Base-by-base conservation (phyloP, 1,140 invertebrate species). In the Drosophila orosa region DNA sequence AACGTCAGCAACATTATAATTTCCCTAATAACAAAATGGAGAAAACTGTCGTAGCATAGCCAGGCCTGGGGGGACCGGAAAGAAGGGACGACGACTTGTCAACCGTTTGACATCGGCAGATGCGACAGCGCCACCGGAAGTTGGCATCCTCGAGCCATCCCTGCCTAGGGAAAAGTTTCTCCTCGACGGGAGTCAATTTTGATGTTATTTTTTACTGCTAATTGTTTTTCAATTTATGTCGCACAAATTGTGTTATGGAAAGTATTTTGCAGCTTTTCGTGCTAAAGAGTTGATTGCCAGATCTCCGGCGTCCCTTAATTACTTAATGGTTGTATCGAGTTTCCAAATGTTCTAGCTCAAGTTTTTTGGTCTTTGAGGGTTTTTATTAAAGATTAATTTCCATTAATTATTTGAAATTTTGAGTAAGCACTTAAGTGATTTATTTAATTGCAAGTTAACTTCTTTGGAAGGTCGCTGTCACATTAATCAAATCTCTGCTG, bases 141-240 rank as follows among this genome's bases (percentile, higher is more conserved):
- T 71, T 69, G 65, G 65, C 42, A 42, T 24, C 48, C 50, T 24
- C 19, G 44, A 37, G 37, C 25, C 42, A 3, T 48, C 47, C 22
- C 45, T 22, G 50, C 19, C 22, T 22, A 39, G 31, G 50, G 50
- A 74, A 72, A 74, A 65, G 22, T 72, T 71, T 33, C 48, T 33
- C 13, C 66, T 24, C 42, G 13, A 54, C 31, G 50, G 40, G 33
- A 58, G 50, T 57, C 40, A 69, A 71, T 67, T 54, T 68, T 68
- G 35, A 66, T 68, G 65, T 68, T 68, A 68, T 66, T 71, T 72
- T 71, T 72, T 72, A 71, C 68, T 71, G 71, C 80, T 79, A 84
- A 83, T 83, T 83, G 80, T 84, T 83, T 83, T 72, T 61, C 54
- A 79, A 79, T 80, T 82, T 83, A 42, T 45, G 52, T 24, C 33